These are phyloP conservation scores for Heliconius hewitsoni DNA, from an alignment of 1,140 invertebrate species.

Conservation along the genomic window DNA sequence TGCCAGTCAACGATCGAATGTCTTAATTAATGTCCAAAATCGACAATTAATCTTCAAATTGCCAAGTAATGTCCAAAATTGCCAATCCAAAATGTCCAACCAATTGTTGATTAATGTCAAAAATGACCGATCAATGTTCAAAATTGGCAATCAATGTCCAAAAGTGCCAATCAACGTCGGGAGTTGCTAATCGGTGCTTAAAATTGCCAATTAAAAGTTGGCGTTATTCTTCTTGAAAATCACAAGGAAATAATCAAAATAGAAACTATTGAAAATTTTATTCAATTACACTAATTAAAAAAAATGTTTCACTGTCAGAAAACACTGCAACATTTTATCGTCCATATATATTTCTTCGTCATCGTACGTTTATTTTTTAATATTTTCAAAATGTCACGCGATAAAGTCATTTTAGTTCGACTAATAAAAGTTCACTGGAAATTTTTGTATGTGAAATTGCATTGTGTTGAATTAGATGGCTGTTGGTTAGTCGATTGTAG, in stretches of 20 bases:
- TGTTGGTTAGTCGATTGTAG: background rate
- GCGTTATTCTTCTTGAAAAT: background rate
- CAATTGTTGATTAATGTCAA: background rate
- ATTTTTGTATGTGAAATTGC: constrained; percentile 12
- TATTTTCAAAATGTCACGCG: constrained; percentile 31
- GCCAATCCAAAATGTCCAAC: background rate
- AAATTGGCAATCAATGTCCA: background rate
- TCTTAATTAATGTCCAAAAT: background rate
- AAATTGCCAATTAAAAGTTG: background rate
- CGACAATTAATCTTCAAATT: background rate
- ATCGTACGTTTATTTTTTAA: constrained; percentile 34
- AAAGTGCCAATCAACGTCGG: background rate
- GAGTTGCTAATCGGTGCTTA: background rate
- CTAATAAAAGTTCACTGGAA: constrained; percentile 20
- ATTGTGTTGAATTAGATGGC: constrained; percentile 4
- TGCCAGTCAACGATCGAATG: background rate
- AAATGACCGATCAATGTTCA: background rate
- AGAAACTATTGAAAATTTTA: too few relatives aligned
- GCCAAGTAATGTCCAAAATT: background rate
- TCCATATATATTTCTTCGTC: constrained; percentile 56
- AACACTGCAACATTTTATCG: constrained; percentile 54
- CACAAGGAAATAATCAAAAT: too few relatives aligned
- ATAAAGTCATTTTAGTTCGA: constrained; percentile 40
- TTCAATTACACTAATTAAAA: background rate
- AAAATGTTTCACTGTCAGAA: constrained; percentile 57